A percentile compares a stretch with the other conserved stretches of the same genome.
These are phyloP conservation scores for Eulemur albifrons DNA, from an alignment of 2,797 vertebrate species.

Conservation along the genomic window DNA sequence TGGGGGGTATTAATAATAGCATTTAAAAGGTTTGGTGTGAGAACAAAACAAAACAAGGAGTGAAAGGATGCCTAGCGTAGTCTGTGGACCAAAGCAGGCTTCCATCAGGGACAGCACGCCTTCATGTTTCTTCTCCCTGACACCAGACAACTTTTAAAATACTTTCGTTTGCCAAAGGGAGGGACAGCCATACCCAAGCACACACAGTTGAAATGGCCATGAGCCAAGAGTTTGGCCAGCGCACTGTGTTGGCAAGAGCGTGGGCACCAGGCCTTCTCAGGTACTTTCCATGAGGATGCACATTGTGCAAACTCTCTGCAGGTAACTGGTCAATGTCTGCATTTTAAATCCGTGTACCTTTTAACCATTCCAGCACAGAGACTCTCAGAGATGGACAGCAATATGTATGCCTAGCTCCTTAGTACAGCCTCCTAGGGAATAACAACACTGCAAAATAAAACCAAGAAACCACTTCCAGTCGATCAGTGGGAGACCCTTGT, in stretches of 20 bases:
- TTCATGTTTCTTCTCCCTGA: not conserved
- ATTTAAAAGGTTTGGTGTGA: not conserved
- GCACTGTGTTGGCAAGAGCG: fast-evolving
- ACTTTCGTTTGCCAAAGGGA: not conserved
- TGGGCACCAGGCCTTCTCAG: not conserved
- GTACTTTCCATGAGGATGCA: no score
- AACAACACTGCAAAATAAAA: not conserved
- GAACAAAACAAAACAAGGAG: not conserved
- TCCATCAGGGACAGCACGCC: fast-evolving
- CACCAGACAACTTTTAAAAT: not conserved
- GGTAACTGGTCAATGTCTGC: not conserved
- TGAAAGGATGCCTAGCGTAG: no score
- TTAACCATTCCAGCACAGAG: not conserved
- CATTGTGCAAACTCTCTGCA: not conserved
- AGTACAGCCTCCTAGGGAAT: not conserved
- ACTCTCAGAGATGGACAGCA: not conserved
- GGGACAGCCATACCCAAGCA: no score
- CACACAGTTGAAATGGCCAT: fast-evolving
- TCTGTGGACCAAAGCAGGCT: not conserved
- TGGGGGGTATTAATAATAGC: no score
- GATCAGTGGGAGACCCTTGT: not conserved
- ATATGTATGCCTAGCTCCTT: not conserved
- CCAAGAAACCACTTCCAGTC: not conserved
- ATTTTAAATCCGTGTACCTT: not conserved
- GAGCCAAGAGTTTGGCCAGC: not conserved